These are phyloP conservation scores for Tortricodes alternella DNA, from an alignment of 2,888 invertebrate species.

Conservation along the genomic window DNA sequence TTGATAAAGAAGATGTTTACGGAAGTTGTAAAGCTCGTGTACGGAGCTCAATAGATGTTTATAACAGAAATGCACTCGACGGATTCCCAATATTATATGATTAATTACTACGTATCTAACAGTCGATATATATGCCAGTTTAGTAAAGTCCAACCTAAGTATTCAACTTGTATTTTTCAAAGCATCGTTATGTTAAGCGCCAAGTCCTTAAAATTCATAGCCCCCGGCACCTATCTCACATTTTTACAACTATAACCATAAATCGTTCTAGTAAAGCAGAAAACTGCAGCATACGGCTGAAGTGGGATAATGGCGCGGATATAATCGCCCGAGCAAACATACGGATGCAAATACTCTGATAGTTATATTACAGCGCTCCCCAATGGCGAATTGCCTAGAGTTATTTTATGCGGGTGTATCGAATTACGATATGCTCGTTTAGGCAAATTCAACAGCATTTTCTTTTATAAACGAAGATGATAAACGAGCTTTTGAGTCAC, in stretches of 20 bases:
- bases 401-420: not conserved
- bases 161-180: too few species aligned
- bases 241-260: slow-evolving; percentile 25
- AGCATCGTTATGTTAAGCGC: too few species aligned
- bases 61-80: too few species aligned
- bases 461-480: not conserved
- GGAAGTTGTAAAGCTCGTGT: too few species aligned
- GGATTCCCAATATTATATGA: too few species aligned
- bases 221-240: not conserved
- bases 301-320: slow-evolving; percentile 29
- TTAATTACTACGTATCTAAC: too few species aligned
- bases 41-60: too few species aligned
- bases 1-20: too few species aligned
- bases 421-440: too few species aligned
- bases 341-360: slow-evolving; percentile 19
- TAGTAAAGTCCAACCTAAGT: too few species aligned
- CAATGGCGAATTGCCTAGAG: not conserved
- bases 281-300: slow-evolving; percentile 27
- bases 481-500: too few species aligned
- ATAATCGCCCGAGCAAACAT: slow-evolving; percentile 25
- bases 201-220: slow-evolving; percentile 16
- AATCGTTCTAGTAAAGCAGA: slow-evolving; percentile 25
- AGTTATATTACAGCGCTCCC: not conserved
- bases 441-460: not conserved
- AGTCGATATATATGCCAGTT: too few species aligned